A percentile compares a stretch with the other conserved stretches of the same genome.
Conservation (phyloP, 2,888 invertebrate genomes). For the Sepioteuthis lessoniana region DNA sequence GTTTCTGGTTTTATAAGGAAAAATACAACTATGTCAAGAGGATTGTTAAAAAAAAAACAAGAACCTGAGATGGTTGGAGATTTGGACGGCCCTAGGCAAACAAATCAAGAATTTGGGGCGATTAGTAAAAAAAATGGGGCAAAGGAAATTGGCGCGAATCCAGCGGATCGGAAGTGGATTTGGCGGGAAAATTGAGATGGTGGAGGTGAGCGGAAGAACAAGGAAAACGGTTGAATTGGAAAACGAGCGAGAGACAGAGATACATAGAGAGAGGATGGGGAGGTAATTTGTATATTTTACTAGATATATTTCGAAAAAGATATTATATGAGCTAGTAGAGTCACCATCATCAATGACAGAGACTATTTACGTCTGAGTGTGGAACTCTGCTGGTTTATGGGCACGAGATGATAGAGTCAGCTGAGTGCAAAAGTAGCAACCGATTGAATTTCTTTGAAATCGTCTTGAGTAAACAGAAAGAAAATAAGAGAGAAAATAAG, state of each 20-base stretch:
- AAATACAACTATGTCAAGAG: not conserved
- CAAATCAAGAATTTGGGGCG: constrained; percentile 7
- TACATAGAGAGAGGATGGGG: not conserved
- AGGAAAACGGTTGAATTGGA: not conserved
- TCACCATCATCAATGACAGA: too few species aligned
- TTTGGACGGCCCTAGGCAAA: constrained; percentile 10
- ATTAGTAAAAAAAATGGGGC: not conserved
- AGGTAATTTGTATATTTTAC: not conserved
- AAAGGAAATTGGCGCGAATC: not conserved
- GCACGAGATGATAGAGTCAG: too few species aligned
- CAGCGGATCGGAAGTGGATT: not conserved
- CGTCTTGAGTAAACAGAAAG: too few species aligned
- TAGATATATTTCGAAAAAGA: too few species aligned
- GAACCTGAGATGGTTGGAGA: constrained; percentile 33
- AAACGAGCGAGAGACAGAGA: not conserved
- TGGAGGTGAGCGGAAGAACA: not conserved
- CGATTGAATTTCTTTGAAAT: too few species aligned
- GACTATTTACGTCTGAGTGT: too few species aligned
- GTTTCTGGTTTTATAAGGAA: constrained; percentile 4
- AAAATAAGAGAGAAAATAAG: too few species aligned
- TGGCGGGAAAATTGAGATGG: constrained; percentile 11
- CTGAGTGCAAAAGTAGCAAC: too few species aligned
- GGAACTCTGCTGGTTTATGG: too few species aligned
- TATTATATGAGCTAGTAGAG: too few species aligned
- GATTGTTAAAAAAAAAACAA: constrained; percentile 33